A percentile compares a stretch with the other conserved stretches of the same genome.
Conservation (phyloP, 2,888 invertebrate species). For the Agrenia bidenticulata region DNA sequence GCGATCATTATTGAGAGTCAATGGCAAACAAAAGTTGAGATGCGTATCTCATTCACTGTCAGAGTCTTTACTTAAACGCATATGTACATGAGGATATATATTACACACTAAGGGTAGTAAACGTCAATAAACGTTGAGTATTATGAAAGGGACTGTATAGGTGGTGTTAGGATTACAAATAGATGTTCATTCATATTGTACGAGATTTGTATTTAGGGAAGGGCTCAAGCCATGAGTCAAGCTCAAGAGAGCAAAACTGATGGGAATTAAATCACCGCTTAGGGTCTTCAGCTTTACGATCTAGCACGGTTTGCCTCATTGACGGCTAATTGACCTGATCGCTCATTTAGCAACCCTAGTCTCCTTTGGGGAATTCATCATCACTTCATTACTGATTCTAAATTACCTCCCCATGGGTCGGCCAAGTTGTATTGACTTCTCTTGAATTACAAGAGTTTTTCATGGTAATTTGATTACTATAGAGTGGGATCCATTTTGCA, state of each 20-base stretch:
- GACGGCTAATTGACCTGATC: constrained; percentile 49
- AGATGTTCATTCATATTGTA: neutral
- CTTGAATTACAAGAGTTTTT: no score
- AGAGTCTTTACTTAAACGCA: neutral
- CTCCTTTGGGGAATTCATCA: constrained; percentile 36
- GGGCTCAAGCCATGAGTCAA: neutral
- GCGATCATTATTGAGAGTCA: neutral
- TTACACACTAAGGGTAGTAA: constrained; percentile 7
- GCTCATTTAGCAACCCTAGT: constrained; percentile 31
- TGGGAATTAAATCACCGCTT: constrained; percentile 39
- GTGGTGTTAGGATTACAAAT: constrained; percentile 3
- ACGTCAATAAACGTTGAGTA: constrained; percentile 10
- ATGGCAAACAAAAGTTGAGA: constrained; percentile 3
- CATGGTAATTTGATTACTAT: no score
- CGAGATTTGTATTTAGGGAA: neutral
- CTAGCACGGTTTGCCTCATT: constrained; percentile 40
- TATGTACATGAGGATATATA: constrained; percentile 8
- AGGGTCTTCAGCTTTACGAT: constrained; percentile 19
- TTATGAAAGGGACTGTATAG: neutral
- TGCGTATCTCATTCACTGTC: constrained; percentile 9
- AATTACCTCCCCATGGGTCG: no score
- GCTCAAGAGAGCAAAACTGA: constrained; percentile 27
- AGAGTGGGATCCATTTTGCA: no score
- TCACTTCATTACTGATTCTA: constrained; percentile 11
- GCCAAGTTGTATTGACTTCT: no score